Conservation (phyloP, 1,140 invertebrate genomes). For the Cardiocondyla obscurior region DNA sequence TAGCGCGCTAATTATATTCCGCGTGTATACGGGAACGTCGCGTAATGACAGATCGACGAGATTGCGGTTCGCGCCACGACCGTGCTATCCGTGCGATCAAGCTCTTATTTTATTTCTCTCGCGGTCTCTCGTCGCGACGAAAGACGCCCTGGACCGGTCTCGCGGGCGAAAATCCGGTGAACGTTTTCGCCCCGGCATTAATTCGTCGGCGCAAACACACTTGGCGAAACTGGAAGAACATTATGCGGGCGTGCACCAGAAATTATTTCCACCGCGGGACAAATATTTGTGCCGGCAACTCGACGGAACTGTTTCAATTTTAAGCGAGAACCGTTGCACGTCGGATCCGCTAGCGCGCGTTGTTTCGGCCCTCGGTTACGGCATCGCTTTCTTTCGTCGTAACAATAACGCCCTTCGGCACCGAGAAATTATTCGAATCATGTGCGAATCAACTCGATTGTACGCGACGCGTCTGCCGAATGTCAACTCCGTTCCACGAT, state of each 20-base stretch:
- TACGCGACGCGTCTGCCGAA: constrained; percentile 75
- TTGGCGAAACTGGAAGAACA: not conserved
- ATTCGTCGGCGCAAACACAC: not conserved
- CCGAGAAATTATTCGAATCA: constrained; percentile 80
- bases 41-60: constrained; percentile 48
- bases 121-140: not conserved
- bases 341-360: not conserved
- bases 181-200: not conserved
- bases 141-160: not conserved
- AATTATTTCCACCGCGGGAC: not conserved
- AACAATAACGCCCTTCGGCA: constrained; percentile 42
- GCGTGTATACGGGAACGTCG: constrained; percentile 29
- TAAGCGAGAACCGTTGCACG: not conserved
- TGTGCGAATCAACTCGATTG: constrained; percentile 80
- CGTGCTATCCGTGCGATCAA: not conserved
- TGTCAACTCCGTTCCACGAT: constrained; percentile 75
- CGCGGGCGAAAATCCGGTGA: not conserved
- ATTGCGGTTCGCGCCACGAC: constrained; percentile 21
- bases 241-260: not conserved
- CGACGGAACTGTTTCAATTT: not conserved
- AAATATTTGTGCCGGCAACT: not conserved
- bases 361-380: constrained; percentile 41
- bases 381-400: constrained; percentile 29
- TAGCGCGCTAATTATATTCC: constrained; percentile 49
- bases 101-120: not conserved